A percentile compares a stretch with the other conserved stretches of the same genome.
These are phyloP conservation scores for Machaerirhynchus nigripectus DNA, from an alignment of 2,113 vertebrate species.

Conservation along the genomic window DNA sequence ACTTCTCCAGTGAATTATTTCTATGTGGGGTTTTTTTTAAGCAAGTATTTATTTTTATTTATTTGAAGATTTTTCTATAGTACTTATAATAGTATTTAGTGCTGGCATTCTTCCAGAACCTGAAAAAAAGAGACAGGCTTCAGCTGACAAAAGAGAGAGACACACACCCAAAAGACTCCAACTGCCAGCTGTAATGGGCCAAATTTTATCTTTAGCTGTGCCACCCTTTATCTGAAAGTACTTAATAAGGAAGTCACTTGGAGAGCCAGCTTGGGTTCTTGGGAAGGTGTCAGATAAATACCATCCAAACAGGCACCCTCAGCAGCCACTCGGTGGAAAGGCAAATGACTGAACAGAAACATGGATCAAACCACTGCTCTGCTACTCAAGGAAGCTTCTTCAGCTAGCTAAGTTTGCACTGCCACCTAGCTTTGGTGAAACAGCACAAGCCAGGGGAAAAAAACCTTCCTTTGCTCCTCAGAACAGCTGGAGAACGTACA, in stretches of 20 bases:
- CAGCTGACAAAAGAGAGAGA: neutral
- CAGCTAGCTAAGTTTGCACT: constrained; percentile 41
- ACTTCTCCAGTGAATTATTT: neutral
- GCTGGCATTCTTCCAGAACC: neutral
- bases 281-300: neutral
- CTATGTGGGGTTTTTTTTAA: neutral
- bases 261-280: neutral
- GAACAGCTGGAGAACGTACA: neutral
- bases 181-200: neutral
- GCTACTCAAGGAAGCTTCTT: constrained; percentile 7
- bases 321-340: neutral
- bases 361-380: constrained; percentile 6
- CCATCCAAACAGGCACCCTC: neutral
- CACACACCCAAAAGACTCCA: neutral
- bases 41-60: constrained; percentile 64
- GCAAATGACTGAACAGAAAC: neutral
- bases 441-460: neutral
- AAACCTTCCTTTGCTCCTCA: neutral
- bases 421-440: constrained; percentile 56
- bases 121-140: neutral
- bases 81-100: neutral
- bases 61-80: constrained; percentile 47
- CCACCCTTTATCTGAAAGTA: neutral
- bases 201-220: neutral
- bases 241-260: neutral